These are phyloP conservation scores for Drosophila tropicalis DNA, from an alignment of 1,140 invertebrate species.

Conservation along the genomic window DNA sequence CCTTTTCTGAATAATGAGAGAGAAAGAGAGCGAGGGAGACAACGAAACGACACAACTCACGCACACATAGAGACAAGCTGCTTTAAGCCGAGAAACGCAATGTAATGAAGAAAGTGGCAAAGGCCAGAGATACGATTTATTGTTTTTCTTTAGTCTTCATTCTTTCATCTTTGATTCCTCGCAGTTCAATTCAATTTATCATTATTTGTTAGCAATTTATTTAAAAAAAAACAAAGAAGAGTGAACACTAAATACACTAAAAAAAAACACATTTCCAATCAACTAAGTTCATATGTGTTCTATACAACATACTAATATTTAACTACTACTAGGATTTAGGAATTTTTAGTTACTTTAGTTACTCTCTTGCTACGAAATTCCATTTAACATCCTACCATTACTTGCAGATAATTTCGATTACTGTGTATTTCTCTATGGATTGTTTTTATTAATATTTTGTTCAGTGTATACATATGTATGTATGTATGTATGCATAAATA, in stretches of 20 bases:
- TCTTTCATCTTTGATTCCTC: background rate
- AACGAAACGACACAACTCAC: background rate
- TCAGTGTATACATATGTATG: too few relatives aligned
- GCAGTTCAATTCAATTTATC: slow-evolving; percentile 22
- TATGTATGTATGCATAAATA: slow-evolving; percentile 32
- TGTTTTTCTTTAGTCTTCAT: slow-evolving; percentile 2
- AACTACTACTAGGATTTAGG: too few relatives aligned
- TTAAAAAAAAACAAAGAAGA: slow-evolving; percentile 19
- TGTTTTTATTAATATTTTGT: too few relatives aligned
- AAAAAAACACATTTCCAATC: background rate
- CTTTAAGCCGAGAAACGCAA: slow-evolving; percentile 30
- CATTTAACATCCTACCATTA: too few relatives aligned
- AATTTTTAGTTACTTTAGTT: too few relatives aligned
- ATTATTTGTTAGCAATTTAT: slow-evolving; percentile 44
- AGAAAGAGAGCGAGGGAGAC: background rate
- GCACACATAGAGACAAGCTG: slow-evolving; percentile 7
- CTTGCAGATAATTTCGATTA: too few relatives aligned
- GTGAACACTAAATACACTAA: background rate
- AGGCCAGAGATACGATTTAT: slow-evolving; percentile 23
- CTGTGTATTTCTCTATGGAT: too few relatives aligned
- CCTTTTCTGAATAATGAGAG: slow-evolving; percentile 22
- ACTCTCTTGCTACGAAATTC: too few relatives aligned
- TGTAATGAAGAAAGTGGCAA: slow-evolving; percentile 44
- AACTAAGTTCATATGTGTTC: too few relatives aligned
- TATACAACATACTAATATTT: too few relatives aligned